Evolutionary conservation across 2,797 vertebrate genomes (phyloP).

Genomic region (Microctenopoma stevenorrisi): DNA sequence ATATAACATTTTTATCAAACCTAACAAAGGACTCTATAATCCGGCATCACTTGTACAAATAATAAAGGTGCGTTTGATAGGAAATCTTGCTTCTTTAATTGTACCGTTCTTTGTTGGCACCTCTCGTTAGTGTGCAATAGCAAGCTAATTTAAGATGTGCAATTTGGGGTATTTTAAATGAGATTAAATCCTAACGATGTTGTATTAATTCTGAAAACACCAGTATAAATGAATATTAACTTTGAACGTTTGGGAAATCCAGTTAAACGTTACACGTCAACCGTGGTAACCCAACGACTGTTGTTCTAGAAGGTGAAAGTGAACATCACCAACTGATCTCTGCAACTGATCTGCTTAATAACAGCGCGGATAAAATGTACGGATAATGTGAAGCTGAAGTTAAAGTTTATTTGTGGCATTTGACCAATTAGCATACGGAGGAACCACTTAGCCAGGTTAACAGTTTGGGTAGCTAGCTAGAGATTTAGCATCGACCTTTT

Average conservation of each 20-base stretch:
- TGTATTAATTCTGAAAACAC: rapidly evolving
- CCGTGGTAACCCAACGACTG: constrained; percentile 11
- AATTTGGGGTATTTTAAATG: neutral
- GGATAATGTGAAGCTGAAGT: neutral
- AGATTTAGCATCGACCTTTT: neutral
- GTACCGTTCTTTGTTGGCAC: neutral
- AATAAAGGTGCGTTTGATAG: neutral
- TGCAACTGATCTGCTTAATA: neutral
- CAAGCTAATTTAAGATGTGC: neutral
- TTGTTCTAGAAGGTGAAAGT: constrained; percentile 18
- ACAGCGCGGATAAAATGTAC: neutral
- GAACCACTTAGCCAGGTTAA: neutral
- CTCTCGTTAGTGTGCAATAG: no score
- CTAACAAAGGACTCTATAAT: neutral
- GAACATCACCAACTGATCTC: neutral
- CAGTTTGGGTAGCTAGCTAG: neutral
- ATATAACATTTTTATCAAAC: rapidly evolving
- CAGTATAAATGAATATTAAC: neutral
- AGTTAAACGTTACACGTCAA: constrained; percentile 9
- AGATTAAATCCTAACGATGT: neutral
- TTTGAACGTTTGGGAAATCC: neutral
- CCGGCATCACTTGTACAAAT: neutral
- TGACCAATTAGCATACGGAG: neutral
- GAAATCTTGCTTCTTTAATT: neutral
- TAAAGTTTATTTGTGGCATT: neutral